A percentile compares a stretch with the other conserved stretches of the same genome.
These are phyloP conservation scores for Isaurus tuberculatus DNA, from an alignment of 92 coral and sea anemone species.

Conservation along the genomic window DNA sequence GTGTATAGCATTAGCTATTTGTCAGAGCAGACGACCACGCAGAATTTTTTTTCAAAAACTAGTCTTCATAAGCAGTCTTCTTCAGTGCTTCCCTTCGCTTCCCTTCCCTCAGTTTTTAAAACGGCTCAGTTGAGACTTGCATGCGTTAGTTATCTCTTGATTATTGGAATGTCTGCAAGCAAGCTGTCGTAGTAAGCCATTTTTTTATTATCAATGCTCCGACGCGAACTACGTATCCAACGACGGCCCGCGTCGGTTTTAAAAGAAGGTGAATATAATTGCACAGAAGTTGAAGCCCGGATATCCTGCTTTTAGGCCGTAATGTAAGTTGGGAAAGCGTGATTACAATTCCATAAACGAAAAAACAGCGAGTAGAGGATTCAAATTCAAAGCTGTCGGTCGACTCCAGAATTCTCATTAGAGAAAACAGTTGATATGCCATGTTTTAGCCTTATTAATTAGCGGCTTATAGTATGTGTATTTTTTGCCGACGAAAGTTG, in stretches of 20 bases:
- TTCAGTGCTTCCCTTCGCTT: too few species aligned
- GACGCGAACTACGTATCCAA: neutral
- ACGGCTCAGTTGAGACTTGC: constrained; percentile 28
- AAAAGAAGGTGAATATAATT: constrained; percentile 1
- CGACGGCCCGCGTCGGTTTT: constrained; percentile 33
- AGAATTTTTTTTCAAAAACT: too few species aligned
- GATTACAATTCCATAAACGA: too few species aligned
- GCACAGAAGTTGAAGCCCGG: constrained; percentile 9
- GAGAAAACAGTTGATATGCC: neutral
- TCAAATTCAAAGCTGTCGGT: constrained; percentile 17
- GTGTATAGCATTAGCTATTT: too few species aligned
- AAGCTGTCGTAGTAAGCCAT: neutral
- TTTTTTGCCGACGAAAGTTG: neutral
- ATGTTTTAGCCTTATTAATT: neutral
- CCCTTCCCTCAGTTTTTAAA: constrained; percentile 19
- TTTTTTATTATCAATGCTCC: constrained; percentile 11
- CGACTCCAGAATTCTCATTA: constrained; percentile 18
- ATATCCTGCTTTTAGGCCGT: constrained; percentile 15
- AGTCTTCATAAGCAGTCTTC: too few species aligned
- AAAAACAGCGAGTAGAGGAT: constrained; percentile 29
- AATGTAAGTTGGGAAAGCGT: constrained; percentile 7
- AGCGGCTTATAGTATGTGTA: constrained; percentile 28
- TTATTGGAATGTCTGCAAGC: constrained; percentile 13
- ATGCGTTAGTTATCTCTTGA: constrained; percentile 26
- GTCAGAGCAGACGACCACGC: too few species aligned